Evolutionary conservation across 2,888 invertebrate species (phyloP).

Genomic region (Ametastegia equiseti): DNA sequence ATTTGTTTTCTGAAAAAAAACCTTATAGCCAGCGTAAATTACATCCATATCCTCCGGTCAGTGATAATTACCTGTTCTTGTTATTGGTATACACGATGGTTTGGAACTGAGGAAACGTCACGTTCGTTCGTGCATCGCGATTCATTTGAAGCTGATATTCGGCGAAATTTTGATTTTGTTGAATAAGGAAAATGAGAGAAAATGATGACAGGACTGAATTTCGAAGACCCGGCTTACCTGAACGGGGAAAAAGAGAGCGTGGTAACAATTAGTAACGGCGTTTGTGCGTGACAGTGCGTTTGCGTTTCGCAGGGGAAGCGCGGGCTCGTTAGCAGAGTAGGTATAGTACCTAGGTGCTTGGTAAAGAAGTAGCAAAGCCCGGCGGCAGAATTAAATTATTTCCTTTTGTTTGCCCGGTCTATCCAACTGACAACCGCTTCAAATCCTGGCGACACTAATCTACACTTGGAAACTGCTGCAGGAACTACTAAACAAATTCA

Average conservation of each 20-base stretch:
- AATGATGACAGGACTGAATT: background rate
- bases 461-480: constrained; percentile 27
- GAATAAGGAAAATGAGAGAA: no score
- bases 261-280: constrained; percentile 36
- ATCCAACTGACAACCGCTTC: constrained; percentile 34
- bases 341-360: constrained; percentile 14
- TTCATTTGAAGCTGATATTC: no score
- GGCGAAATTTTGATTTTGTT: no score
- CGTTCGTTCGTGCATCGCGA: no score
- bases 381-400: constrained; percentile 38
- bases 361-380: constrained; percentile 38
- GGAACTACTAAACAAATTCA: constrained; percentile 36
- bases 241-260: background rate
- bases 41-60: no score
- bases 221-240: background rate
- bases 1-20: background rate
- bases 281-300: constrained; percentile 46
- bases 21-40: no score
- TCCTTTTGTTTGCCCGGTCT: constrained; percentile 38
- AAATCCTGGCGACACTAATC: constrained; percentile 45
- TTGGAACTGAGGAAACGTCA: no score
- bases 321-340: constrained; percentile 43
- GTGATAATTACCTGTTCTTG: background rate
- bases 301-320: constrained; percentile 16
- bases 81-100: no score